Conservation (phyloP, 2,797 vertebrate species). For the Pelobates cultripes region DNA sequence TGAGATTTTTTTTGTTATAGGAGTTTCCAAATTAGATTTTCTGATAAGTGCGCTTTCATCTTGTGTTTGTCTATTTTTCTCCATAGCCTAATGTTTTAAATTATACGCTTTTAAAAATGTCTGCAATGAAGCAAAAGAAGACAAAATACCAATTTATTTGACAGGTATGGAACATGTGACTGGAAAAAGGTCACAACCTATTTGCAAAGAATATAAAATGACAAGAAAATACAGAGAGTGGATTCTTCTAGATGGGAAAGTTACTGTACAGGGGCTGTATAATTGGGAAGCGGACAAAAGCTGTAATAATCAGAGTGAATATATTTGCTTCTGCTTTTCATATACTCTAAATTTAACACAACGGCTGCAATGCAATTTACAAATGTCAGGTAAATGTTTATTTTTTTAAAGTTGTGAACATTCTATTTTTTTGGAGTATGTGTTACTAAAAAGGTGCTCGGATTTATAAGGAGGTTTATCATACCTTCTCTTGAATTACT, state of each 20-base stretch:
- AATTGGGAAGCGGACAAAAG: background rate
- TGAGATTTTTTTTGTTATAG: too few relatives aligned
- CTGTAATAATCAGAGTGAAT: background rate
- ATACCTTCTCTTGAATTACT: too few relatives aligned
- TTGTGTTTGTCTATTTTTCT: conserved; percentile 7
- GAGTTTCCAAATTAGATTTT: too few relatives aligned
- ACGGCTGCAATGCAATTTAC: too few relatives aligned
- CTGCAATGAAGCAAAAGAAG: conserved; percentile 8
- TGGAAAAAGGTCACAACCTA: conserved; percentile 23
- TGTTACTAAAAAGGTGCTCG: too few relatives aligned
- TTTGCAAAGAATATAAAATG: background rate
- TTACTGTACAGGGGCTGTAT: background rate
- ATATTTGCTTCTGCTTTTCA: too few relatives aligned
- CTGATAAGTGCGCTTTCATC: background rate
- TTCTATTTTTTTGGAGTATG: too few relatives aligned
- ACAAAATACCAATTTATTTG: conserved; percentile 14
- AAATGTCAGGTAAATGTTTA: too few relatives aligned
- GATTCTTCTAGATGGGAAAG: background rate
- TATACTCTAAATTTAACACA: too few relatives aligned
- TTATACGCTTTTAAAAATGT: conserved; percentile 24
- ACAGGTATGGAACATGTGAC: conserved; percentile 3
- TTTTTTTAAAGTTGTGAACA: too few relatives aligned
- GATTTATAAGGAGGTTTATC: too few relatives aligned
- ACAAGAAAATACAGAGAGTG: background rate
- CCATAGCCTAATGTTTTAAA: conserved; percentile 12